A percentile compares a stretch with the other conserved stretches of the same genome.
Conservation (phyloP, 2,888 invertebrate genomes). For the Synanthedon formicaeformis region DNA sequence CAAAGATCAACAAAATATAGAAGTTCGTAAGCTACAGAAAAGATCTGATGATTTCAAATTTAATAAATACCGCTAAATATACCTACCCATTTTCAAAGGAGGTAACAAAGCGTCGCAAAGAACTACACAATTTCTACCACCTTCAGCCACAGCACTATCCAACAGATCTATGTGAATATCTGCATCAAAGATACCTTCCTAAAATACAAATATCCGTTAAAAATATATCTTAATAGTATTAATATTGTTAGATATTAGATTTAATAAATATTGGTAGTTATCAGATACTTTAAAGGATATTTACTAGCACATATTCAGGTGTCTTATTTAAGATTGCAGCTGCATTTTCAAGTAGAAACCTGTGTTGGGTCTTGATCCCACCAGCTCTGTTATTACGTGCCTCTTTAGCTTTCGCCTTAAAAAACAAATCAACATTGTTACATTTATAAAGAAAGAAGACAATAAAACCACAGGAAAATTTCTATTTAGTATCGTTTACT, state of each 20-base stretch:
- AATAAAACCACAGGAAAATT: slow-evolving; percentile 9
- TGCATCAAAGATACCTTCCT: slow-evolving; percentile 79
- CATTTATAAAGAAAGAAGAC: slow-evolving; percentile 6
- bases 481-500: slow-evolving; percentile 43
- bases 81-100: slow-evolving; percentile 74
- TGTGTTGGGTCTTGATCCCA: slow-evolving; percentile 62
- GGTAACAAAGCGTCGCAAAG: slow-evolving; percentile 76
- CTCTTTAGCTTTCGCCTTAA: slow-evolving; percentile 74
- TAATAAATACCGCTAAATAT: background rate
- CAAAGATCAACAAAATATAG: no score
- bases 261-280: background rate
- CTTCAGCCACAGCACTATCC: slow-evolving; percentile 72
- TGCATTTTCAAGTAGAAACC: slow-evolving; percentile 76
- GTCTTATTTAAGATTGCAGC: slow-evolving; percentile 68
- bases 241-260: no score
- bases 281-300: slow-evolving; percentile 5
- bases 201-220: slow-evolving; percentile 11
- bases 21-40: background rate
- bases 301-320: slow-evolving; percentile 68
- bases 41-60: background rate
- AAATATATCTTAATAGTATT: no score
- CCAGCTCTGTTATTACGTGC: slow-evolving; percentile 61
- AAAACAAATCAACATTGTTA: slow-evolving; percentile 10
- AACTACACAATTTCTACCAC: slow-evolving; percentile 72
- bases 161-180: slow-evolving; percentile 72